A percentile compares a stretch with the other conserved stretches of the same genome.
Conservation (phyloP, 1,140 invertebrate genomes). For the Galendromus occidentalis region DNA sequence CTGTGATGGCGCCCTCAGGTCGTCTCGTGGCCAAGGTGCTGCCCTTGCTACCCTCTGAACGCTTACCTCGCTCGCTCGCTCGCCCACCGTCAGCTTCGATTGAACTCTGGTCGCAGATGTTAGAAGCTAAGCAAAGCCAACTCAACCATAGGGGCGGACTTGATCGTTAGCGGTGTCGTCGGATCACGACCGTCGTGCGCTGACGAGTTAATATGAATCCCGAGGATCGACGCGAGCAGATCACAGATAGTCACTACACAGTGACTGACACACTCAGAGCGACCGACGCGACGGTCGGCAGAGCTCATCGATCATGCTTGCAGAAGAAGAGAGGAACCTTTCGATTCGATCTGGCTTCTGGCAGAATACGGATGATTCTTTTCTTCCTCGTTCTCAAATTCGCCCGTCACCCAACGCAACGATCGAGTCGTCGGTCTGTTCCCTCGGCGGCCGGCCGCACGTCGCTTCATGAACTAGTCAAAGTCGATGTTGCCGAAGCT, state of each 20-base stretch:
- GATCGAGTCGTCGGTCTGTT: no score
- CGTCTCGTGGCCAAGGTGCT: not conserved
- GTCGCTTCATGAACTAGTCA: no score
- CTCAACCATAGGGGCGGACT: slow-evolving; percentile 5
- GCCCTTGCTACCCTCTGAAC: not conserved
- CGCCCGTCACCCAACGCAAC: no score
- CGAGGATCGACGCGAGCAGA: not conserved
- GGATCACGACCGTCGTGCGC: not conserved
- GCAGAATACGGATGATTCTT: no score
- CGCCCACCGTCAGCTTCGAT: not conserved
- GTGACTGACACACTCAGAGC: not conserved
- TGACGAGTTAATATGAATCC: not conserved
- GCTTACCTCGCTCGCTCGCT: not conserved
- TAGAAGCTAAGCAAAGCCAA: not conserved
- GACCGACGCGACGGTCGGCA: not conserved
- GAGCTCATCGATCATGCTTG: not conserved
- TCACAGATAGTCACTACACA: not conserved
- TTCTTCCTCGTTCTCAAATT: no score
- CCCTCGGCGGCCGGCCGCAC: no score
- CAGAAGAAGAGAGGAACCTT: not conserved
- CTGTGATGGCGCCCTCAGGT: no score
- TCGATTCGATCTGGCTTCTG: not conserved
- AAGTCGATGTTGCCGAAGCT: no score
- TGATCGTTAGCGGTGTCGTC: slow-evolving; percentile 4
- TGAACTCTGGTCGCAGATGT: not conserved